Percentiles rank a stretch among this genome's conserved stretches.
Conservation (phyloP, 2,113 vertebrate species). For the Gymnocephalus cernua region DNA sequence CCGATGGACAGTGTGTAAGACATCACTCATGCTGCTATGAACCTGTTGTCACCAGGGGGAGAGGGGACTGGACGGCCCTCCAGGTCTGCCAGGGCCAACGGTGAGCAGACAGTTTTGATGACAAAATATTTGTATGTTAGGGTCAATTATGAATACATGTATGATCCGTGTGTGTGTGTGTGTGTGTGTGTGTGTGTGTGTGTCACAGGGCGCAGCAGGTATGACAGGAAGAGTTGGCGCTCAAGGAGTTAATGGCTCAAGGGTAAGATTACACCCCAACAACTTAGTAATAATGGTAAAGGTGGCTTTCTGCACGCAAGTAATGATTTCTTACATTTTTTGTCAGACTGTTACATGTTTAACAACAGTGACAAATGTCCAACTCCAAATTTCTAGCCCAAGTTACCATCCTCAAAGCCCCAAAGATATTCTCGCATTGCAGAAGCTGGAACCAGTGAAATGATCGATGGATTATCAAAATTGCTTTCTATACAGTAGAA, state of each 20-base stretch:
- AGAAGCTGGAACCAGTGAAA: background rate
- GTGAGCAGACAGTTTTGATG: slow-evolving; percentile 75
- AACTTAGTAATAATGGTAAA: background rate
- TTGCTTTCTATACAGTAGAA: background rate
- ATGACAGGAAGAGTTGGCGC: slow-evolving; percentile 81
- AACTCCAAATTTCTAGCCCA: background rate
- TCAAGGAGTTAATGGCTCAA: slow-evolving; percentile 87
- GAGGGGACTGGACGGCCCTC: slow-evolving; percentile 81
- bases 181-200: slow-evolving; percentile 28
- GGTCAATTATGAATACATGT: background rate
- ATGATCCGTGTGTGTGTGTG: no score
- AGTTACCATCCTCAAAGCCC: background rate
- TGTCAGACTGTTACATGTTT: background rate
- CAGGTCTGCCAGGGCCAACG: slow-evolving; percentile 81
- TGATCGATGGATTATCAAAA: background rate
- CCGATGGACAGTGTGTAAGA: background rate
- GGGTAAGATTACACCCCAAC: slow-evolving; percentile 75
- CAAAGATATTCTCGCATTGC: background rate
- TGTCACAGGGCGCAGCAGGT: slow-evolving; percentile 84
- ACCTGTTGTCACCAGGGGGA: slow-evolving; percentile 84
- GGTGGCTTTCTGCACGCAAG: background rate
- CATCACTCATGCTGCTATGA: slow-evolving; percentile 15
- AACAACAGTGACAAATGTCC: background rate
- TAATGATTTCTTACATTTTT: background rate
- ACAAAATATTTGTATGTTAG: background rate